phyloP scores from a whole-genome alignment of 2,797 vertebrate genomes.

The Neosalanx taihuensis region DNA sequence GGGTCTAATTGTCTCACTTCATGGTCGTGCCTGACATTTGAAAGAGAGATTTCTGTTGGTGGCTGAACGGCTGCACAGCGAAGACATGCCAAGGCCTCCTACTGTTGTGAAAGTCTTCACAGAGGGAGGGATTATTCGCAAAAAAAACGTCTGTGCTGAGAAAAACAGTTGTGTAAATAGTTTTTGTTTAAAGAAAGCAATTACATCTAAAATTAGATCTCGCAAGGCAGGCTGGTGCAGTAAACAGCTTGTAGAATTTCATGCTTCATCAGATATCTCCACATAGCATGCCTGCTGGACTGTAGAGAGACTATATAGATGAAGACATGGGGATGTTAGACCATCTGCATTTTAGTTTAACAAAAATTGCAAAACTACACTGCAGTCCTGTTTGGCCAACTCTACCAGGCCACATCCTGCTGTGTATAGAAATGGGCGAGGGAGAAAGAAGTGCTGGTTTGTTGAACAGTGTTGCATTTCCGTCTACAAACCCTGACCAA shows the following conservation, averaged over 20 bases:
- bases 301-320: too few relatives aligned
- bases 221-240: neutral
- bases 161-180: constrained; percentile 4
- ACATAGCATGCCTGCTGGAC: neutral
- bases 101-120: constrained; percentile 1
- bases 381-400: too few relatives aligned
- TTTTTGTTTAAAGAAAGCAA: constrained; percentile 3
- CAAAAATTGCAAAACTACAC: too few relatives aligned
- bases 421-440: neutral
- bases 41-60: neutral
- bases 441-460: neutral
- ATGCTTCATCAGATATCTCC: neutral
- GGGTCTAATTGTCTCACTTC: constrained; percentile 3
- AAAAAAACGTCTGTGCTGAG: neutral
- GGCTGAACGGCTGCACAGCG: neutral
- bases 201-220: neutral
- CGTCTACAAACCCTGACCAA: neutral
- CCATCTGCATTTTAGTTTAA: too few relatives aligned
- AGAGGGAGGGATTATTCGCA: neutral
- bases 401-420: too few relatives aligned
- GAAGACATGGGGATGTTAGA: too few relatives aligned
- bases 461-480: neutral
- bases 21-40: constrained; percentile 4
- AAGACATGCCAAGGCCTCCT: constrained; percentile 1
- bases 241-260: neutral